Base-by-base conservation (phyloP, 2,113 vertebrate genomes). In the Aythya baeri region DNA sequence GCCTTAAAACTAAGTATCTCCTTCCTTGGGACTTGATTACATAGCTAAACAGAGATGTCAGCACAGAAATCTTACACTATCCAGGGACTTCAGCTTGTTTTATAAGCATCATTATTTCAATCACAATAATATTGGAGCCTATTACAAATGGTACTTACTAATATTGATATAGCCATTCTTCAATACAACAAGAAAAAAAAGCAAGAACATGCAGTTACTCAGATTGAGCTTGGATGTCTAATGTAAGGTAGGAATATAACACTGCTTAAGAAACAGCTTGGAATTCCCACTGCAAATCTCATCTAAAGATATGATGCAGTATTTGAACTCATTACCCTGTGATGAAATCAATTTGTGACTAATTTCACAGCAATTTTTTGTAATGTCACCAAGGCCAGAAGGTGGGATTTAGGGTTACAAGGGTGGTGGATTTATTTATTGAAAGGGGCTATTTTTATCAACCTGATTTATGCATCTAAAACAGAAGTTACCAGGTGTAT, bases 401-500 rank as follows among this genome's bases (percentile, higher is more conserved):
- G 7, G n/a, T 27, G 4, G 27, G 18, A 3, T 63, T 73, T 80
- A 34, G 12, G 9, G 31, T 86, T 79, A 41, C 9, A 59, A 9
- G 7, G 11, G 23, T 26, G 17, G 16, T 29, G 6, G 36, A 65
- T 2, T 13, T 58, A 17, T 36, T 49, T 38, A 0, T 16, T 84
- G 46, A 59, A 2, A 7, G 49, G 2, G 4, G 6, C 6, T 70
- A 21, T 32, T 82, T 82, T 75, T 20, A n/a, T 41, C 1, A 2
- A 23, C 29, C 34, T n/a, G 6, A 71, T 74, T 66, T 62, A 16
- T 54, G 6, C 5, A 50, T 44, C 26, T 75, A 27, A 58, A 50
- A 67, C 5, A 2, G 0, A 23, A 62, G 27, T 25, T 63, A 27
- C 12, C 16, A 34, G 26, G 13, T 21, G 1, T 23, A 36, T 17